Conservation (phyloP, 2,113 vertebrate species). For the Leptobrachium leishanense region DNA sequence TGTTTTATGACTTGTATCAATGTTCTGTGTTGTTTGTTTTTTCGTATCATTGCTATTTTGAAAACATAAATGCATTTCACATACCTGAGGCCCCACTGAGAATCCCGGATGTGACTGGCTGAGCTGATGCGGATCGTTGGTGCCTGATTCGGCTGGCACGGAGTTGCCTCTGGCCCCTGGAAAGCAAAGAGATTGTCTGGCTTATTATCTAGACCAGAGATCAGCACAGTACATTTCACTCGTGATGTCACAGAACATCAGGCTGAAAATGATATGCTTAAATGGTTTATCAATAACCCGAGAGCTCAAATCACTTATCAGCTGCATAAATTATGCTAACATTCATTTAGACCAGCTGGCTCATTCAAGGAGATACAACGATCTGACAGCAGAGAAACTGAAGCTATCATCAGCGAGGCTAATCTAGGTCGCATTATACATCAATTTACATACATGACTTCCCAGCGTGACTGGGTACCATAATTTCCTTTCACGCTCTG, state of each 20-base stretch:
- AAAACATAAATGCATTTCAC: conserved; percentile 9
- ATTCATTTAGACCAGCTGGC: conserved; percentile 61
- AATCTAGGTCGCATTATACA: conserved; percentile 70
- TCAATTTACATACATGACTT: conserved; percentile 68
- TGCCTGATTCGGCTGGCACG: conserved; percentile 74
- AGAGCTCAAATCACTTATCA: conserved; percentile 67
- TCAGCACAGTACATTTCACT: conserved; percentile 55
- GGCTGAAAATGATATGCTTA: conserved; percentile 70
- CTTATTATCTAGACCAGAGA: conserved; percentile 66
- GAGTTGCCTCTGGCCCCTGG: conserved; percentile 76
- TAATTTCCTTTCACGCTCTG: conserved; percentile 57
- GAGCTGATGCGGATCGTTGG: conserved; percentile 83
- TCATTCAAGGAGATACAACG: conserved; percentile 69
- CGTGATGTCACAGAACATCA: conserved; percentile 64
- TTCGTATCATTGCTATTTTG: neutral
- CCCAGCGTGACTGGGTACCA: neutral
- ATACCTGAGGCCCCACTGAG: conserved; percentile 89
- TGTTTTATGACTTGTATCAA: neutral
- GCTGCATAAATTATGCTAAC: conserved; percentile 77
- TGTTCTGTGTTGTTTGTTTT: neutral
- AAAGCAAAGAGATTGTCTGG: conserved; percentile 65
- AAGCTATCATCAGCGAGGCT: conserved; percentile 59
- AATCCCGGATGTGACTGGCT: conserved; percentile 83
- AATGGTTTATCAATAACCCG: conserved; percentile 83
- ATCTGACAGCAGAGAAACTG: conserved; percentile 66